Percentiles rank a stretch among this genome's conserved stretches.
Evolutionary conservation across 92 coral and sea anemone species (phyloP).

Genomic region (Ricordea florida): DNA sequence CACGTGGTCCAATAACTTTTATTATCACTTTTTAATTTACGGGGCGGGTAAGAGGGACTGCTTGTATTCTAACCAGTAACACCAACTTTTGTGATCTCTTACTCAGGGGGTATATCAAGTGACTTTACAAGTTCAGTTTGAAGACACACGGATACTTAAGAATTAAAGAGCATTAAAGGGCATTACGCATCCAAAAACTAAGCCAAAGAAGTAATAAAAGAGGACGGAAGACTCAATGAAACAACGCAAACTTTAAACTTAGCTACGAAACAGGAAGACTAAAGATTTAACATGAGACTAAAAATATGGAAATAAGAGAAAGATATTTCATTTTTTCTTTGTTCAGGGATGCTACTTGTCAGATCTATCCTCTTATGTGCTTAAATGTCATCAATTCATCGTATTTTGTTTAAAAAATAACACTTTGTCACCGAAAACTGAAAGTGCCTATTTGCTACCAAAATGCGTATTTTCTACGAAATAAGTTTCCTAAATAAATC

Average conservation of each 20-base stretch:
- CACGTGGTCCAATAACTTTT: conserved; percentile 6
- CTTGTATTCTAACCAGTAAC: background rate
- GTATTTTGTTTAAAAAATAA: conserved; percentile 22
- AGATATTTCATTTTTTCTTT: conserved; percentile 18
- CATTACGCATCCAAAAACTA: background rate
- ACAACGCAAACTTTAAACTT: conserved; percentile 8
- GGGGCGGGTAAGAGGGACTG: conserved; percentile 1
- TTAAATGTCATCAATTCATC: conserved; percentile 1
- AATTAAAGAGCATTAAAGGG: conserved; percentile 21
- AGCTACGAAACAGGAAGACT: background rate
- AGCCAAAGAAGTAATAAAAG: conserved; percentile 4
- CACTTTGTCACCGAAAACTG: conserved; percentile 15
- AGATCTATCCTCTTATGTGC: conserved; percentile 7
- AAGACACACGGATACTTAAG: conserved; percentile 34
- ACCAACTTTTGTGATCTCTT: background rate
- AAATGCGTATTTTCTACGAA: conserved; percentile 35
- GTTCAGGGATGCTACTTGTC: conserved; percentile 20
- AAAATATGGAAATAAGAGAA: background rate
- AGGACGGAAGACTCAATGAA: conserved; percentile 1
- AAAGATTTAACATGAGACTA: background rate
- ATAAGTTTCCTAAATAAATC: conserved; percentile 12
- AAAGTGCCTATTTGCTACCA: conserved; percentile 26
- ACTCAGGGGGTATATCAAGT: background rate
- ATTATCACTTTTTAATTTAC: background rate
- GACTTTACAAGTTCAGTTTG: conserved; percentile 25